phyloP scores from a whole-genome alignment of 2,888 invertebrate species.

The Salpingus planirostris region DNA sequence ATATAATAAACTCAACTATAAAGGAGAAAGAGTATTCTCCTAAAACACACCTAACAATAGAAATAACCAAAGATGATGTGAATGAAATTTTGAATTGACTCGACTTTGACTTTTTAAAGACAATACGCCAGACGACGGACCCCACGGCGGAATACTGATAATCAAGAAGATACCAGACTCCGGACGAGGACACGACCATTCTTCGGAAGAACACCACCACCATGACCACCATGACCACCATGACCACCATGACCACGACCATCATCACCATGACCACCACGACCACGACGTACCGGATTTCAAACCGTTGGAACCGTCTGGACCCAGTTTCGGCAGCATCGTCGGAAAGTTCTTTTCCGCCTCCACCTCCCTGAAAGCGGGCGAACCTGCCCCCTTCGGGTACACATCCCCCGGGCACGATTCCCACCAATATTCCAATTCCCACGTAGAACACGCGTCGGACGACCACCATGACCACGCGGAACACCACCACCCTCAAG shows the following conservation, averaged over 20 bases:
- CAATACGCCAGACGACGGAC: no score
- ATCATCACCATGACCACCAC: conserved; percentile 9
- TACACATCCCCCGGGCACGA: conserved; percentile 7
- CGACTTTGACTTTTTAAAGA: conserved; percentile 28
- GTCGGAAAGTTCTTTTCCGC: conserved; percentile 29
- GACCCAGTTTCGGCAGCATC: conserved; percentile 22
- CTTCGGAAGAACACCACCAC: no score
- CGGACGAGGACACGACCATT: no score
- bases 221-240: conserved; percentile 5
- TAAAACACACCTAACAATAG: no score
- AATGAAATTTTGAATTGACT: conserved; percentile 17
- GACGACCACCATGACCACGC: conserved; percentile 3
- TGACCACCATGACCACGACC: conserved; percentile 3
- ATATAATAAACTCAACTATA: no score
- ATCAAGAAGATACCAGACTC: conserved; percentile 39
- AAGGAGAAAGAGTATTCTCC: no score
- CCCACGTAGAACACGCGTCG: conserved; percentile 1
- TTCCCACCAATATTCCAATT: conserved; percentile 4
- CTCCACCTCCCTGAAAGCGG: conserved; percentile 27
- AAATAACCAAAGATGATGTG: no score
- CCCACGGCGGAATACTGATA: conserved; percentile 34
- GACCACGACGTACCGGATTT: conserved; percentile 22
- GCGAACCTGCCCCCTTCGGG: conserved; percentile 24
- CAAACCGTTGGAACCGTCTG: conserved; percentile 22
- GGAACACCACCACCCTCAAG: conserved; percentile 5